These are phyloP conservation scores for Clarias laeviceps DNA, from an alignment of 2,797 vertebrate species.

Conservation along the genomic window DNA sequence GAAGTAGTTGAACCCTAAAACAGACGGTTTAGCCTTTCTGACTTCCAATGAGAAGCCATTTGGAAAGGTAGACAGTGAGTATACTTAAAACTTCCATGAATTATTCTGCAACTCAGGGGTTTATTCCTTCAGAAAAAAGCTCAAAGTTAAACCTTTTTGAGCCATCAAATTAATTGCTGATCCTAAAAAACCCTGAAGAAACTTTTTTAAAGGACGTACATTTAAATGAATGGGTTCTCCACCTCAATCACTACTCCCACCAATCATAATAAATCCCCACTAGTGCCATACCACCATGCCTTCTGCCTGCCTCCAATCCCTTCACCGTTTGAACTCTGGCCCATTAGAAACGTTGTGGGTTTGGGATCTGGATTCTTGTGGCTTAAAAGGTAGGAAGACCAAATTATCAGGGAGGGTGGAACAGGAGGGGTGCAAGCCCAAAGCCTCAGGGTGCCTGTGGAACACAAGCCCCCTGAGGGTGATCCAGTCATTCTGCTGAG, in stretches of 20 bases:
- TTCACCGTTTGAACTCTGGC: not conserved
- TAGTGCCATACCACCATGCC: not conserved
- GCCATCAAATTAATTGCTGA: not conserved
- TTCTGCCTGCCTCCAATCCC: not conserved
- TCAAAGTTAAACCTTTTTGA: too few species aligned
- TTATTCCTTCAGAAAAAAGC: too few species aligned
- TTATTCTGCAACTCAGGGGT: too few species aligned
- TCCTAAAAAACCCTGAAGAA: not conserved
- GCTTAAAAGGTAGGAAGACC: not conserved
- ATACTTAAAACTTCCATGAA: too few species aligned
- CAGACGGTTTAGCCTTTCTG: not conserved
- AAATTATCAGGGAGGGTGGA: constrained; percentile 5
- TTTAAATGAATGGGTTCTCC: not conserved
- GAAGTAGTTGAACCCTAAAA: not conserved
- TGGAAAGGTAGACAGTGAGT: not conserved
- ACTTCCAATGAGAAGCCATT: not conserved
- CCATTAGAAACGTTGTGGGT: not conserved
- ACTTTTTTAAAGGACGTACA: not conserved
- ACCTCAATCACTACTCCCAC: not conserved
- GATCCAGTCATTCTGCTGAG: constrained; percentile 75
- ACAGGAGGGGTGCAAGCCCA: constrained; percentile 55
- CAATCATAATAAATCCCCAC: not conserved
- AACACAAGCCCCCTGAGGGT: constrained; percentile 68
- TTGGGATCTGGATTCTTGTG: constrained; percentile 11
- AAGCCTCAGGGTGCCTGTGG: constrained; percentile 63